phyloP scores from a whole-genome alignment of 2,888 invertebrate species.

The Polymixis flavicincta region DNA sequence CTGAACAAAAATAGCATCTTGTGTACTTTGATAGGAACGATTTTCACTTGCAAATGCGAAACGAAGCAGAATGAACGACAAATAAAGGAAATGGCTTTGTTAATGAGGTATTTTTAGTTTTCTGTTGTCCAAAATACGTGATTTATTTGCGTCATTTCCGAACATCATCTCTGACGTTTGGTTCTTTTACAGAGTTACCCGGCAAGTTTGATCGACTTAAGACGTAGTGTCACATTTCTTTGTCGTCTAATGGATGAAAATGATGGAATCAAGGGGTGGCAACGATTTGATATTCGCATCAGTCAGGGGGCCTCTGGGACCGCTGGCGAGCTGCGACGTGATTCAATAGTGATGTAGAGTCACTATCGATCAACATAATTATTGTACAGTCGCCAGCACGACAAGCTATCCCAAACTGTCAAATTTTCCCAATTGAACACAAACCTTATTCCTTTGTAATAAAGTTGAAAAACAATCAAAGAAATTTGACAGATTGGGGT shows the following conservation, averaged over 20 bases:
- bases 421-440: too few relatives aligned
- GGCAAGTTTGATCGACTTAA: constrained; percentile 71
- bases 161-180: constrained; percentile 42
- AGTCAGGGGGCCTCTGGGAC: constrained; percentile 82
- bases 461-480: too few relatives aligned
- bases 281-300: constrained; percentile 89
- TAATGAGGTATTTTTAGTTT: constrained; percentile 85
- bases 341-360: constrained; percentile 79
- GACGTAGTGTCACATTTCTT: constrained; percentile 78
- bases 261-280: constrained; percentile 87
- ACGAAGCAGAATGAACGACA: constrained; percentile 76
- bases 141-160: constrained; percentile 56
- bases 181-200: constrained; percentile 62
- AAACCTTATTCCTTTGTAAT: too few relatives aligned
- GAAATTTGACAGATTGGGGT: too few relatives aligned
- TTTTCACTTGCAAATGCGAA: constrained; percentile 74
- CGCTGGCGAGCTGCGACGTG: constrained; percentile 74
- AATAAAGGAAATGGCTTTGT: constrained; percentile 84
- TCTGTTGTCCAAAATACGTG: constrained; percentile 66
- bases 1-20: constrained; percentile 83
- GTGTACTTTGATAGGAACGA: constrained; percentile 75
- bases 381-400: too few relatives aligned
- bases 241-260: constrained; percentile 85
- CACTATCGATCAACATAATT: constrained; percentile 77
- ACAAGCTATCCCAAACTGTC: too few relatives aligned